Evolutionary conservation across 1,140 invertebrate species (phyloP), one percentile per base, ranked within the genome.

Genomic region (Mylabris phalerata): DNA sequence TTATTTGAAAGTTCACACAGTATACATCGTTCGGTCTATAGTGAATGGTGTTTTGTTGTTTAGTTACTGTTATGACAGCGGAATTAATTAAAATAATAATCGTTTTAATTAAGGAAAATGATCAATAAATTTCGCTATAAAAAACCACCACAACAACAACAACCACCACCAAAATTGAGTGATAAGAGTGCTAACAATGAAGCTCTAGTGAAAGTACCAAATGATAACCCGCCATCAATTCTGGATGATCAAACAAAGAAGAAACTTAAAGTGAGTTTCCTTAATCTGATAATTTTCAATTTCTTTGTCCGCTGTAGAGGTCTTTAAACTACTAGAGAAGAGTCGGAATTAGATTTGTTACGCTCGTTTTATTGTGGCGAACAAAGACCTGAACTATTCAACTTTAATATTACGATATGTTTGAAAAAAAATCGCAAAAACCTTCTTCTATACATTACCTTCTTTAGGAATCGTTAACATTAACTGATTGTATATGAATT

Each of bases 121-220:
- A 70, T 70, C 26, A 69, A 67, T 56, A 70, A 70, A 57, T 70
- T 70, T 58, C 59, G 68, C 38, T 70, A 70, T 44, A 65, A 60
- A 45, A 70, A 70, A 49, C 67, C 60, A 6, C 59, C 60, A 50
- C 59, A 55, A 38, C 32, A 42, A 50, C 13, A 32, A 19, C 32
- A 48, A 48, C 27, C 50, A 60, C 43, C 40, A 32, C 49, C 44
- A 41, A 50, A 46, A 54, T 45, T 59, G 45, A 48, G 48, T 55
- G 50, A 56, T 43, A 49, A 57, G 13, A 40, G 50, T 55, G 46
- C 55, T 43, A 59, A 62, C 7, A 55, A 10, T 43, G 13, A 48
- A 25, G 27, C 41, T 5, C 19, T 54, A 6, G 51, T 48, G 41
- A 42, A 42, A 42, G 9, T n/a, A 42, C 41, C 4, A 42, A 10